phyloP scores from a whole-genome alignment of 2,888 invertebrate species.

The Leptothorax acervorum region DNA sequence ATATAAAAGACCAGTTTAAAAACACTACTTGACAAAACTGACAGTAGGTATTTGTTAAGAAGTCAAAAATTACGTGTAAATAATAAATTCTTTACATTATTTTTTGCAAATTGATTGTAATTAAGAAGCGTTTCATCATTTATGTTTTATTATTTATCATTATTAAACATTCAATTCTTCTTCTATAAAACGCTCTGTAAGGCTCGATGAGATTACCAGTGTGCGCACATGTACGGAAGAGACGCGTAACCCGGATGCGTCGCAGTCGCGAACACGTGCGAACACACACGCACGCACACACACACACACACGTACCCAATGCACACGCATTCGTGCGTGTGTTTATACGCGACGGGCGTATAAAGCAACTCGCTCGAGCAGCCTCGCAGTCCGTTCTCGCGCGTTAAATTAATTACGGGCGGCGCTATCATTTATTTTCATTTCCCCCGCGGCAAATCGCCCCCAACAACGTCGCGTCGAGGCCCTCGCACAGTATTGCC shows the following conservation, averaged over 20 bases:
- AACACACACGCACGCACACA: slow-evolving; percentile 38
- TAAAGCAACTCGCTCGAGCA: slow-evolving; percentile 77
- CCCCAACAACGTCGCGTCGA: slow-evolving; percentile 62
- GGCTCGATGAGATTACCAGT: neutral
- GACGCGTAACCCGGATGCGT: slow-evolving; percentile 60
- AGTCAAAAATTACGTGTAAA: neutral
- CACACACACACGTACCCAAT: slow-evolving; percentile 28
- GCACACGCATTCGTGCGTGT: slow-evolving; percentile 55
- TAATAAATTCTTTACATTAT: neutral
- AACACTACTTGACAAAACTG: neutral
- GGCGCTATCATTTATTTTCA: slow-evolving; percentile 84
- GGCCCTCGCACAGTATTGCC: slow-evolving; percentile 37
- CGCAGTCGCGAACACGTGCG: slow-evolving; percentile 53
- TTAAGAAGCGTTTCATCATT: neutral
- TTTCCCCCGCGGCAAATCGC: slow-evolving; percentile 81
- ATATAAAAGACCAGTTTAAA: neutral
- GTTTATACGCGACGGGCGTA: slow-evolving; percentile 72
- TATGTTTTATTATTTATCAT: neutral
- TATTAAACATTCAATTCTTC: neutral
- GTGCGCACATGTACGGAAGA: slow-evolving; percentile 1
- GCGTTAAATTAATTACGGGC: slow-evolving; percentile 84
- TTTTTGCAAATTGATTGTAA: neutral
- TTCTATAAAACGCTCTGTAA: slow-evolving; percentile 22
- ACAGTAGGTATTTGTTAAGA: neutral
- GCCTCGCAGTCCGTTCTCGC: slow-evolving; percentile 77